These are phyloP conservation scores for Epizoanthus stellaris DNA, from an alignment of 92 coral and sea anemone genomes.

Conservation along the genomic window DNA sequence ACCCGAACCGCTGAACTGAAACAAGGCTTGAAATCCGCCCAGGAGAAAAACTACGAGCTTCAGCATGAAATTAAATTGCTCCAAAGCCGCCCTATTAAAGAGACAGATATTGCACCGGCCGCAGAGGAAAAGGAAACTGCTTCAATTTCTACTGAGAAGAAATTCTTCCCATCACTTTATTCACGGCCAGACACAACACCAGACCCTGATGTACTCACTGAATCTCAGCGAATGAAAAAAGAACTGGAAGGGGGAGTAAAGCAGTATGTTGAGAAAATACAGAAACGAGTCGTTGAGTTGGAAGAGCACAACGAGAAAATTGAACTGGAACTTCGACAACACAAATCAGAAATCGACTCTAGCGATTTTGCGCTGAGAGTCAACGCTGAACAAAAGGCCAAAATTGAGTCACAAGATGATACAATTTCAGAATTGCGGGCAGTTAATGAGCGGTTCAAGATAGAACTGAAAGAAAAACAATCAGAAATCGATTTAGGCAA, in stretches of 20 bases:
- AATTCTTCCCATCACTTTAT: slow-evolving; percentile 32
- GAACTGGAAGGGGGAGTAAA: slow-evolving; percentile 42
- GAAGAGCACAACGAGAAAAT: slow-evolving; percentile 41
- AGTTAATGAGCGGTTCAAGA: slow-evolving; percentile 30
- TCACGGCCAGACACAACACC: background rate
- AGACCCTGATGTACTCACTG: slow-evolving; percentile 10
- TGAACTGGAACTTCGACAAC: slow-evolving; percentile 27
- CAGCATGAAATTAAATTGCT: slow-evolving; percentile 10
- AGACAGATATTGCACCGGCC: background rate
- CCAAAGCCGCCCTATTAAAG: background rate
- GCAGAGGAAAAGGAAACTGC: background rate
- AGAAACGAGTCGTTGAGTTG: slow-evolving; percentile 33
- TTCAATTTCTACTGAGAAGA: background rate
- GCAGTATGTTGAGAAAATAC: slow-evolving; percentile 34
- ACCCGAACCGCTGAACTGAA: slow-evolving; percentile 27
- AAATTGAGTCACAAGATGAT: slow-evolving; percentile 37
- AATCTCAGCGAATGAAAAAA: slow-evolving; percentile 17
- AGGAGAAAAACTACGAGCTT: slow-evolving; percentile 14
- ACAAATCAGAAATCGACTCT: slow-evolving; percentile 45
- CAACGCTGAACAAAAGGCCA: slow-evolving; percentile 38
- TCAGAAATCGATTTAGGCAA: slow-evolving; percentile 34
- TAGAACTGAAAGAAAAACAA: slow-evolving; percentile 29
- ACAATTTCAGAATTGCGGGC: slow-evolving; percentile 26
- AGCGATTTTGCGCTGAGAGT: slow-evolving; percentile 33
- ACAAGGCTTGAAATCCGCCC: slow-evolving; percentile 22